Conservation (phyloP, 2,113 vertebrate species). For the Sinocyclocheilus grahami region DNA sequence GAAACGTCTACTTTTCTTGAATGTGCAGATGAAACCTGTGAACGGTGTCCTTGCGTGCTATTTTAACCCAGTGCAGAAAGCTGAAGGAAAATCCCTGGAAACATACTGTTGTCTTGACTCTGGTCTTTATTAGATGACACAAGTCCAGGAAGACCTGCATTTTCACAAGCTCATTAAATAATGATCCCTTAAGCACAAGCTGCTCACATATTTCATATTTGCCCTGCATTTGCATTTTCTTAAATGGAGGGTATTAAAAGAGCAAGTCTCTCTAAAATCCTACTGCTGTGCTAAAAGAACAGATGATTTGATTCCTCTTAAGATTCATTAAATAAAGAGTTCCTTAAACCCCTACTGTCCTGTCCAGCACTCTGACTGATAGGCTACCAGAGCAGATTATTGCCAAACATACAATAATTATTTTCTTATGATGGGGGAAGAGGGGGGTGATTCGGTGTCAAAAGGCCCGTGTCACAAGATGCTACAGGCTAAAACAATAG, state of each 20-base stretch:
- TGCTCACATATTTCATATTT: conserved; percentile 43
- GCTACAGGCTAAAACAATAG: conserved; percentile 45
- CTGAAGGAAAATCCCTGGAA: conserved; percentile 26
- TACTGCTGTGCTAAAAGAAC: conserved; percentile 18
- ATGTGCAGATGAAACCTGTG: not conserved
- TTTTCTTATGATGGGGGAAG: conserved; percentile 30
- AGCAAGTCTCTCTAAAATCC: conserved; percentile 29
- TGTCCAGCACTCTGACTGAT: conserved; percentile 29
- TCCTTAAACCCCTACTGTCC: conserved; percentile 37
- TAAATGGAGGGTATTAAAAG: conserved; percentile 18
- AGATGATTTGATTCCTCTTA: conserved; percentile 47
- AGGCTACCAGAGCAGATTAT: conserved; percentile 25
- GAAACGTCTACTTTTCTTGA: not conserved
- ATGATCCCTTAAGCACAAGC: conserved; percentile 51
- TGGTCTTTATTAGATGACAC: conserved; percentile 20
- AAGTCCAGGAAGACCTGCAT: conserved; percentile 43
- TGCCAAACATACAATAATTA: conserved; percentile 37
- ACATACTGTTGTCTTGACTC: conserved; percentile 28
- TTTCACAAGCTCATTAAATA: not conserved
- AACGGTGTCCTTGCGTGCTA: not conserved
- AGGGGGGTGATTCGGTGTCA: not conserved
- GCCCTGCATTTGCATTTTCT: conserved; percentile 42
- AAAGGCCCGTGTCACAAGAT: conserved; percentile 42
- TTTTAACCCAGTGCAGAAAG: not conserved
- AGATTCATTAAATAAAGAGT: conserved; percentile 57